Conservation (phyloP, 2,113 vertebrate species). For the Microcebus jonahi region DNA sequence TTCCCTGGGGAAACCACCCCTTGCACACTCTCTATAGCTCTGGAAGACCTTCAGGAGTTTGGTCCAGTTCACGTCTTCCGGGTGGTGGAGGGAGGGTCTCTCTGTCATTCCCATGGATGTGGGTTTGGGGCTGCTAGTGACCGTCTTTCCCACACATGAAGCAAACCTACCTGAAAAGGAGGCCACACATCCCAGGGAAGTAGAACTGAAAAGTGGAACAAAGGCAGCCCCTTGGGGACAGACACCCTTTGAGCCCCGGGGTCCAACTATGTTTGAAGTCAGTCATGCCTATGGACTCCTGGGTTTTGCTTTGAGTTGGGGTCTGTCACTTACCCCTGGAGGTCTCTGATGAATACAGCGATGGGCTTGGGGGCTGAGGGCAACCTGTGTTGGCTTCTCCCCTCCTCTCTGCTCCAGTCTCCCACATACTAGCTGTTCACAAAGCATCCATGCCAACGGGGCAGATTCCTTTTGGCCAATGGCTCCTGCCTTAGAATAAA, state of each 20-base stretch:
- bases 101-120: neutral
- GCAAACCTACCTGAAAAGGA: neutral
- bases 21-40: neutral
- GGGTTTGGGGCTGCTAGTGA: neutral
- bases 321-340: neutral
- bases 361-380: neutral
- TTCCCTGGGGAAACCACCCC: neutral
- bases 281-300: neutral
- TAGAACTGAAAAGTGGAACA: neutral
- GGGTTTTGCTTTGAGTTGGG: neutral
- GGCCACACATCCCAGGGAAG: neutral
- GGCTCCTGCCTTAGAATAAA: neutral
- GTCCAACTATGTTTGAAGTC: neutral
- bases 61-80: neutral
- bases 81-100: neutral
- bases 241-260: neutral
- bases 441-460: neutral
- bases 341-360: neutral
- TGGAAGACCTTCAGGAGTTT: neutral
- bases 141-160: neutral
- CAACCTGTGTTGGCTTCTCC: neutral
- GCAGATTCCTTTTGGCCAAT: neutral
- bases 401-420: neutral
- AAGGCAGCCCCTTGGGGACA: too few species aligned
- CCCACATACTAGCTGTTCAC: accelerated